Base-by-base conservation (phyloP, 2,113 vertebrate genomes). In the Pygoscelis adeliae region DNA sequence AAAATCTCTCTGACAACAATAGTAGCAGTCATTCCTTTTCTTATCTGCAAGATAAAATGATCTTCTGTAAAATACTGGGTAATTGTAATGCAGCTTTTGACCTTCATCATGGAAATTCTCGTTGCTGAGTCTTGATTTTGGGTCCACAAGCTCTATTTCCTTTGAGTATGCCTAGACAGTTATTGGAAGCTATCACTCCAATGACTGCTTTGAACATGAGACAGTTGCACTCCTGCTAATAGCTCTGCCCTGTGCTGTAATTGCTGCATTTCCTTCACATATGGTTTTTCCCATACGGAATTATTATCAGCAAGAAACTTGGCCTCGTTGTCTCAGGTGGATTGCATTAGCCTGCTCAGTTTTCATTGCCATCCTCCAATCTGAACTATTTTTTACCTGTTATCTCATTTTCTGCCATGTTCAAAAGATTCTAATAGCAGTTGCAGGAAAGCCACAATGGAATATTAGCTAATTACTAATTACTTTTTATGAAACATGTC, bases 391-490 rank as follows among this genome's bases (percentile, higher is more conserved):
- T 82, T 87, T 76, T 62, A 36, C 15, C 58, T 50, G 16, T 77
- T 95, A 72, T 78, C 30, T 92, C 40, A 46, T 38, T 17, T 87
- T 89, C 53, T 61, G 38, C 65, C 66, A 10, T 72, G 25, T 85
- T 92, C 21, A 73, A 47, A 94, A 94, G 29, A 83, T 83, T 93
- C 66, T 87, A 87, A 84, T 38, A 86, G 18, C 20, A 65, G 38
- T 89, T 92, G 19, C 59, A 83, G 79, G 56, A 94, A 95, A 79
- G 22, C 42, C 62, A 77, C 42, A 81, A 56, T 11, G 11, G 72
- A 84, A 89, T 84, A 90, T 73, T 73, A 87, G 47, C 46, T 87
- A 89, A 89, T 93, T 55, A 30, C 70, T 93, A 82, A 95, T 92
- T 58, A 76, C 58, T 59, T 89, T 83, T 72, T 49, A 84, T 66